phyloP scores from a whole-genome alignment of 1,140 invertebrate species.

The Ips typographus region DNA sequence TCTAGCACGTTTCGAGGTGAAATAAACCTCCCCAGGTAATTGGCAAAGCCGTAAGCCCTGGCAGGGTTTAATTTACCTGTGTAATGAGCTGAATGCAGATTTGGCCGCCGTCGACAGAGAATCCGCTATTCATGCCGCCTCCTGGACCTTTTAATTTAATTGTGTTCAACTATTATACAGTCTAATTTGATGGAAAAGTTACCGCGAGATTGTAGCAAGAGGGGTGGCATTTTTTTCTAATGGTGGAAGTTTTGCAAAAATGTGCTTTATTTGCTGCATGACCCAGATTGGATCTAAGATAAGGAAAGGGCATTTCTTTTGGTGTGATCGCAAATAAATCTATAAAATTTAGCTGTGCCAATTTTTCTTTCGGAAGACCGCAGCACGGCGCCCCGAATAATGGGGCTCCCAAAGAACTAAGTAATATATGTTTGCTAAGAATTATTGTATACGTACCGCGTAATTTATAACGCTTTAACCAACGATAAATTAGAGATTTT shows the following conservation, averaged over 20 bases:
- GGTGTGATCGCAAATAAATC: constrained; percentile 28
- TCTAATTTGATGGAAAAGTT: constrained; percentile 36
- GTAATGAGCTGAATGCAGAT: constrained; percentile 50
- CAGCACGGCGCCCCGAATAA: constrained; percentile 35
- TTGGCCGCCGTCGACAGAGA: constrained; percentile 29
- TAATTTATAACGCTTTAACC: constrained; percentile 40
- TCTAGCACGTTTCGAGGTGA: constrained; percentile 32
- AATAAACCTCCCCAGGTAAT: constrained; percentile 48
- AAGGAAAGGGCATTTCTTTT: constrained; percentile 1
- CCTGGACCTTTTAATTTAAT: constrained; percentile 39
- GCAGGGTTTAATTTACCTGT: constrained; percentile 51
- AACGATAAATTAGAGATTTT: constrained; percentile 38
- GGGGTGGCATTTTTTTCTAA: constrained; percentile 3
- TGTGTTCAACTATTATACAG: constrained; percentile 35
- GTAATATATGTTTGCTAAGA: constrained; percentile 40
- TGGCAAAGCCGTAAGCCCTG: constrained; percentile 30
- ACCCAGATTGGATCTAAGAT: constrained; percentile 5
- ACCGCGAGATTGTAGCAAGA: constrained; percentile 14
- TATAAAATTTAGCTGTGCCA: constrained; percentile 32
- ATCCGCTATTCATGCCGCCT: constrained; percentile 28
- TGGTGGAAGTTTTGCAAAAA: constrained; percentile 6
- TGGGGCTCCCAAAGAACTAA: constrained; percentile 37
- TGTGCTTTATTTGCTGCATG: constrained; percentile 7
- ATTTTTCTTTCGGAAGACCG: constrained; percentile 34
- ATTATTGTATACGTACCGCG: constrained; percentile 39